phyloP scores from a whole-genome alignment of 2,797 vertebrate species.

The Lycodopsis pacificus region DNA sequence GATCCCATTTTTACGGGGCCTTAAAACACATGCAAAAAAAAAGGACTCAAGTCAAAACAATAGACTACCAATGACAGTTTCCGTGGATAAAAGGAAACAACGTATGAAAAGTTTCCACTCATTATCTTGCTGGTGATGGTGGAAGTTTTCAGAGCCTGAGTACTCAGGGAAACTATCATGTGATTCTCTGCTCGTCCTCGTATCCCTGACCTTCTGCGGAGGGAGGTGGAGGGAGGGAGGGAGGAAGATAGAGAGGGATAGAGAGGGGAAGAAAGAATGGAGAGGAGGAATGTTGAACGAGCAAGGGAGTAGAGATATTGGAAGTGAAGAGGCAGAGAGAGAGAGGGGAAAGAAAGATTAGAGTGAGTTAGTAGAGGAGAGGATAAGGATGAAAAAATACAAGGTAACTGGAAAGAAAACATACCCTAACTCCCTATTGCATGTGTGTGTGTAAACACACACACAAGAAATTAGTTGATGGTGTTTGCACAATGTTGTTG shows the following conservation, averaged over 20 bases:
- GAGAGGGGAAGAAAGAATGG: background rate
- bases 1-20: slow-evolving; percentile 13
- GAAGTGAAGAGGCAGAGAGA: slow-evolving; percentile 28
- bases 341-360: slow-evolving; percentile 25
- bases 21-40: slow-evolving; percentile 11
- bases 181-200: slow-evolving; percentile 58
- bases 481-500: background rate
- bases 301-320: slow-evolving; percentile 12
- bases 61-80: background rate
- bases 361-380: slow-evolving; percentile 21
- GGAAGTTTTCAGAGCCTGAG: slow-evolving; percentile 38
- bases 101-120: slow-evolving; percentile 49
- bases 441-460: slow-evolving; percentile 4
- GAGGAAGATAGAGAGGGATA: background rate
- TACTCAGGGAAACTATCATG: slow-evolving; percentile 47
- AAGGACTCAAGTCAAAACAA: slow-evolving; percentile 11
- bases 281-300: slow-evolving; percentile 21
- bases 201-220: slow-evolving; percentile 64
- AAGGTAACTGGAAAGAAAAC: slow-evolving; percentile 51
- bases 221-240: slow-evolving; percentile 14
- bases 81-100: slow-evolving; percentile 26
- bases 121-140: slow-evolving; percentile 22
- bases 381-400: slow-evolving; percentile 32
- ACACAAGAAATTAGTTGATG: background rate
- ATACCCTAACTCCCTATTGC: background rate